Evolutionary conservation across 2,113 vertebrate species (phyloP).

Genomic region (Ceyx margarethae): DNA sequence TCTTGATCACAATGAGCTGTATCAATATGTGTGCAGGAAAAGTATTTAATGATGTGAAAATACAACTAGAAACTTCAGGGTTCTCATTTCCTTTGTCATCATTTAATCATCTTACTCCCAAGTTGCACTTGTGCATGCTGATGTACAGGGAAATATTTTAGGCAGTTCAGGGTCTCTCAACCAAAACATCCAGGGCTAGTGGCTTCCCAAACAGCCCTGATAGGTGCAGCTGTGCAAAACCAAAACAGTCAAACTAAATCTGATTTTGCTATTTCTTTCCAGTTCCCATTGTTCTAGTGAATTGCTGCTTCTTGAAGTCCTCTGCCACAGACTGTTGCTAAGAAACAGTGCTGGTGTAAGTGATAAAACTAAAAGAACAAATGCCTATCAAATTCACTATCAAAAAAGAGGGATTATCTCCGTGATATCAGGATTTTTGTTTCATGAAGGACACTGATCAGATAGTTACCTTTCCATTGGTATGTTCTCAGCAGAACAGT

Average conservation of each 20-base stretch:
- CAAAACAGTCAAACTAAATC: neutral
- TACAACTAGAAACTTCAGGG: neutral
- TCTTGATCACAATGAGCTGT: neutral
- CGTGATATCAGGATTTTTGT: neutral
- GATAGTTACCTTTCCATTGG: neutral
- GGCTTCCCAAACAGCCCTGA: neutral
- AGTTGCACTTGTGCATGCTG: neutral
- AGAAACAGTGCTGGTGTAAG: slow-evolving; percentile 11
- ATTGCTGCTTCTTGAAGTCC: neutral
- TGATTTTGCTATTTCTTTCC: neutral
- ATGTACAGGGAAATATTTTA: neutral
- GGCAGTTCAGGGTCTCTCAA: neutral
- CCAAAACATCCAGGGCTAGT: neutral
- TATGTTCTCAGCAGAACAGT: neutral
- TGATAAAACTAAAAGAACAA: neutral
- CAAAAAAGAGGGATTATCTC: neutral
- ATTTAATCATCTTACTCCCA: neutral
- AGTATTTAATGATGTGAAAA: neutral
- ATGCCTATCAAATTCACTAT: neutral
- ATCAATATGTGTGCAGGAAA: neutral
- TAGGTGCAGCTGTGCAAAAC: neutral
- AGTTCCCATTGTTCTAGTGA: neutral
- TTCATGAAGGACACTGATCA: neutral
- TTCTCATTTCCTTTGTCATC: neutral
- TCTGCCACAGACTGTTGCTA: slow-evolving; percentile 43